Evolutionary conservation across 2,888 invertebrate genomes (phyloP), one percentile per base, ranked within the genome.

Genomic region (Oligia fasciuncula): DNA sequence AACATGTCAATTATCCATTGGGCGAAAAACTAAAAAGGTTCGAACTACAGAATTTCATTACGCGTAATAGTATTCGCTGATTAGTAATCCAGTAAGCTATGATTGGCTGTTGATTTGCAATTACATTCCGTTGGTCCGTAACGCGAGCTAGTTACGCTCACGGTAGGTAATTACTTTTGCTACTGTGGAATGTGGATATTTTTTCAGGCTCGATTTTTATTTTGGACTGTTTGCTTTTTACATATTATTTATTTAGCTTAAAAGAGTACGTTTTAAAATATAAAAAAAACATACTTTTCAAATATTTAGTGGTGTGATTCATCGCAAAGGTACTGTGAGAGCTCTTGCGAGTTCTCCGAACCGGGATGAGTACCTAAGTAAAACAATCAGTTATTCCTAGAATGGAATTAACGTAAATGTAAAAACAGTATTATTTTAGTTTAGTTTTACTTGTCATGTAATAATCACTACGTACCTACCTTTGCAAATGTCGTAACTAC

Each of bases 21-120:
- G 2, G 1, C 29, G 40, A 63, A 68, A 49, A n/a, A 71, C 49
- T 35, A 23, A 62, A 73, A 73, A 78, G 63, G 35, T 51, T 19
- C 35, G 35, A 54, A 29, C 63, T 68, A 62, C 62, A 65, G 70
- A 72, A 80, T 77, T 71, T 72, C 49, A 83, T 74, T 82, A 74
- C 73, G 4, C 17, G 60, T 88, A 82, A 82, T 84, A 63, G 68
- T 80, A 71, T 83, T 76, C 72, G 81, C 77, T 89, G 84, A 85
- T 88, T 84, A 77, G 91, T 89, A 89, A 90, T 89, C 86, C 86
- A 80, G 81, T 88, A 87, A 87, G 86, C 87, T 80, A 85, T 88
- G 87, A 91, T 89, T 91, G 86, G 86, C 81, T 83, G 77, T 84
- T 89, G 87, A 90, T 90, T 83, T 78, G 76, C 83, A 84, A 85